These are phyloP conservation scores for Xenops minutus DNA, from an alignment of 2,797 vertebrate genomes.

Conservation along the genomic window DNA sequence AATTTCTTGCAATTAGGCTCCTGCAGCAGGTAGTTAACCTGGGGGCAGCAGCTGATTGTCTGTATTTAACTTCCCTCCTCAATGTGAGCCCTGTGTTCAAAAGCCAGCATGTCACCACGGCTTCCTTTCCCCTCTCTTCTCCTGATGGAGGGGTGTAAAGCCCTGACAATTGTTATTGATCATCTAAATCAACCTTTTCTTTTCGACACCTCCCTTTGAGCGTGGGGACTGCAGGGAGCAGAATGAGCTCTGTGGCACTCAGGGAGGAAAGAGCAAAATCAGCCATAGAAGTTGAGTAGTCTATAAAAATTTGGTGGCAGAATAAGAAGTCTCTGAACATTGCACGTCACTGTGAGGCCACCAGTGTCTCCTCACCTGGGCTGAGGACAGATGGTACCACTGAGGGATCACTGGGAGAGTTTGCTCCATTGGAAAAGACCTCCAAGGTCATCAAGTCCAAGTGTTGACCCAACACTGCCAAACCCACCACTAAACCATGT, in stretches of 20 bases:
- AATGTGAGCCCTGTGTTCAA: background rate
- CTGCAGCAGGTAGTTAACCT: slow-evolving; percentile 60
- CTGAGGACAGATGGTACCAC: background rate
- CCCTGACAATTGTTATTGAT: slow-evolving; percentile 3
- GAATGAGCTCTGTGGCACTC: background rate
- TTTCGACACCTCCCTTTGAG: background rate
- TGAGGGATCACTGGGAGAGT: background rate
- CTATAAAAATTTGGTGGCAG: background rate
- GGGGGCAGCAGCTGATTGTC: slow-evolving; percentile 7
- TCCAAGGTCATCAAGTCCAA: background rate
- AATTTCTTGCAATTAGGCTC: slow-evolving; percentile 52
- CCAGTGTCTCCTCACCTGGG: background rate
- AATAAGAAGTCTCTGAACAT: background rate
- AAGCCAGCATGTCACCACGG: background rate
- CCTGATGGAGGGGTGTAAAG: background rate
- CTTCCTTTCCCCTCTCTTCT: background rate
- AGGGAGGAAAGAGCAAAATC: background rate
- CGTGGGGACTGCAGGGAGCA: background rate
- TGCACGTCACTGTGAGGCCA: background rate
- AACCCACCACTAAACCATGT: background rate
- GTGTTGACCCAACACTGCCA: background rate
- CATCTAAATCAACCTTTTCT: background rate
- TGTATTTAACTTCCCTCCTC: slow-evolving; percentile 21
- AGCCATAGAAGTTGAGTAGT: background rate
- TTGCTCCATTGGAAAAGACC: background rate